These are phyloP conservation scores for Amphiprion ocellaris DNA, from an alignment of 2,113 vertebrate genomes.

Conservation along the genomic window DNA sequence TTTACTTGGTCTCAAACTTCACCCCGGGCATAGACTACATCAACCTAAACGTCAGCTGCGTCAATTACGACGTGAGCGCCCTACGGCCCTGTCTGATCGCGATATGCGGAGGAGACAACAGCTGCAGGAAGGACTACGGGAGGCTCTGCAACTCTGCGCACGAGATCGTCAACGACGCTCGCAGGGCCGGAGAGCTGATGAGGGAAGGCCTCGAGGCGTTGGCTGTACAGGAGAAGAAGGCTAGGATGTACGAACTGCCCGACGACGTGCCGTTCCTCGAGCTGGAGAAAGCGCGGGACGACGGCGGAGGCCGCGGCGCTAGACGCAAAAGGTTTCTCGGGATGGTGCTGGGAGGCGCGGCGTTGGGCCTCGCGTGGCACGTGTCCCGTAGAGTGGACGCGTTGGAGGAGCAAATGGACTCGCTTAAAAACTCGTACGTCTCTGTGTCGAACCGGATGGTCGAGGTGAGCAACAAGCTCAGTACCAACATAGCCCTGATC, in stretches of 20 bases:
- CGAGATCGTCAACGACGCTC: slow-evolving; percentile 22
- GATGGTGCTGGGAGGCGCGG: fast-evolving
- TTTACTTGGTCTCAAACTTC: slow-evolving; percentile 20
- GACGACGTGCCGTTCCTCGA: neutral
- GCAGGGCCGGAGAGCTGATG: slow-evolving; percentile 16
- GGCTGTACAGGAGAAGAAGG: neutral
- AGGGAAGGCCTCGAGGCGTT: neutral
- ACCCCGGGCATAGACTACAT: slow-evolving; percentile 31
- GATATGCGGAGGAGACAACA: slow-evolving; percentile 3
- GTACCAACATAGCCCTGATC: neutral
- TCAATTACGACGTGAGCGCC: slow-evolving; percentile 3
- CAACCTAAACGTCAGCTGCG: slow-evolving; percentile 20
- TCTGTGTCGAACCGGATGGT: fast-evolving
- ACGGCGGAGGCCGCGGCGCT: fast-evolving
- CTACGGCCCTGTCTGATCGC: slow-evolving; percentile 16
- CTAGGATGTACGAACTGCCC: neutral
- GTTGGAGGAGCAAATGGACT: slow-evolving; percentile 2
- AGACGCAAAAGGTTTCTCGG: neutral
- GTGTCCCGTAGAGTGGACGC: neutral
- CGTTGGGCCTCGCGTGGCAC: neutral
- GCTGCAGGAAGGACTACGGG: slow-evolving; percentile 22
- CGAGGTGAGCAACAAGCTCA: slow-evolving; percentile 2
- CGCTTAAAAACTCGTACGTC: neutral
- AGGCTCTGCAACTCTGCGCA: neutral
- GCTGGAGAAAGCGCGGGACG: neutral